Base-by-base conservation (phyloP, 2,888 invertebrate genomes). In the Peribatodes rhomboidaria region DNA sequence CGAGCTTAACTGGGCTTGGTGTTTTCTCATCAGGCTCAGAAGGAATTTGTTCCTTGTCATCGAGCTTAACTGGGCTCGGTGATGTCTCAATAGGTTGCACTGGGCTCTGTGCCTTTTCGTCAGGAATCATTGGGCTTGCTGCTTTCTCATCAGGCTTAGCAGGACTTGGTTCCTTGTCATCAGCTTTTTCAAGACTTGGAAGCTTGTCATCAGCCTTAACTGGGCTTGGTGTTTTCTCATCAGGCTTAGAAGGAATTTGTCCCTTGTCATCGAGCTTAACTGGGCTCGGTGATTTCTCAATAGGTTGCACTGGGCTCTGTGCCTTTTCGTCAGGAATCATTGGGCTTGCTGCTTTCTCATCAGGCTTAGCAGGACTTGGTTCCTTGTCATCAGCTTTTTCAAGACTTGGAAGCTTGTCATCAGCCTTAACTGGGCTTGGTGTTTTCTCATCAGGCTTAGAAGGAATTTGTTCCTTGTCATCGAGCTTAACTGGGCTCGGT, bases 361-460 rank as follows among this genome's bases (percentile, higher is more conserved):
- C 18, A 2, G 9, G 11, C 18, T 1, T 2, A 16, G 8, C 16
- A 16, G 41, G 41, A 1, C 41, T 41, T 2, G 16, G 16, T 41
- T 0, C 1, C 16, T 41, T 42, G 0, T 42, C 42, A 18, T 42
- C 18, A 10, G 3, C 9, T 14, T 7, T 9, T 0, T 10, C 2
- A 1, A 10, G 42, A 3, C 9, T 42, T 18, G 10, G 16, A 10
- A 0, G 10, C 3, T 42, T 42, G 0, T 42, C 42, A 18, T 42
- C 42, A 18, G 8, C 10, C 3, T 10, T 18, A 14, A 3, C 2
- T 18, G 10, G 9, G 16, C 16, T 41, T 9, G 16, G 1, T 22
- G 54, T 54, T 33, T 72, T 73, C 3, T 72, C 65, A 6, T 14
- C 31, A 22, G 53, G 33, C n/a, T n/a, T n/a, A n/a, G n/a, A n/a